Base-by-base conservation (phyloP, 2,797 vertebrate genomes). In the Etheostoma perlongum region DNA sequence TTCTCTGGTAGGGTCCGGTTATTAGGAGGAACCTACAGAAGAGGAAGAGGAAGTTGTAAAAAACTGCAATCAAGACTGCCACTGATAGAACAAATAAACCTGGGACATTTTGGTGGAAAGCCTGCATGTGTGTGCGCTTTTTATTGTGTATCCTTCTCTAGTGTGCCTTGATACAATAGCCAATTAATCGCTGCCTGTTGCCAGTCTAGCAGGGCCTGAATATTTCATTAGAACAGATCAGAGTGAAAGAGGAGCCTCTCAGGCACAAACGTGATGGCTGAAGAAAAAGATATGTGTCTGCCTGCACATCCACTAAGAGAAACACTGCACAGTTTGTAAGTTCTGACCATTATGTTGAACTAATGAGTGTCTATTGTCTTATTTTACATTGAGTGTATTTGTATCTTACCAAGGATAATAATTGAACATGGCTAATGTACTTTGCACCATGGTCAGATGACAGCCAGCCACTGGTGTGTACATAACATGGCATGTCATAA, bases 141-240 rank as follows among this genome's bases (percentile, higher is more conserved):
- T 14, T 30, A 30, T 30, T 52, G 25, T 84, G 61, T 33, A 16
- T 54, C n/a, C 42, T 18, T 61, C 33, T 74, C 61, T 62, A 21
- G 52, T 81, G 63, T 74, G 47, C 25, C 67, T 44, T 25, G 48
- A 58, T 59, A 86, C 83, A 89, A 89, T 54, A 78, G 84, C 27
- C 18, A 77, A 88, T 89, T 86, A 88, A 89, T 86, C 12, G 36
- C 66, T 73, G 86, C 84, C 85, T 84, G 88, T 83, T 76, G 54
- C 53, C 70, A 60, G 87, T 69, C 70, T 47, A 49, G 80, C 79
- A 55, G 5, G 21, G 0, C 2, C 70, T 92, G 79, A 93, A 88
- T 91, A 92, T 91, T 93, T 93, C 79, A 94, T 91, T 52, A 83
- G 75, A 79, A 79, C 84, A 86, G 84, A 91, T 84, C 80, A 78